Percentiles rank a stretch among this genome's conserved stretches.
Conservation (phyloP, 1,140 invertebrate species). For the Cryptotermes secundus region DNA sequence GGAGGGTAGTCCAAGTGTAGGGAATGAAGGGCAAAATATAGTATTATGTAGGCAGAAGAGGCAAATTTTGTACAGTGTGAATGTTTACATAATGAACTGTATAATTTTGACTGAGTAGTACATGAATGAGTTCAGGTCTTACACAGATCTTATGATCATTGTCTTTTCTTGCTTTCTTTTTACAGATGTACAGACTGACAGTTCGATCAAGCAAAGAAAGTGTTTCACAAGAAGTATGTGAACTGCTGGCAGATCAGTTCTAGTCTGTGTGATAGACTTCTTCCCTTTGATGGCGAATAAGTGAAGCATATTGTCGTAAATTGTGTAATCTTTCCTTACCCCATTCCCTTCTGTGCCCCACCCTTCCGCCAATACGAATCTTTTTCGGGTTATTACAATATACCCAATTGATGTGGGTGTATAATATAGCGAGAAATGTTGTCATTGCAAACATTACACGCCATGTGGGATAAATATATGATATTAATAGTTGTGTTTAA, state of each 20-base stretch:
- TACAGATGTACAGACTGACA: constrained; percentile 96
- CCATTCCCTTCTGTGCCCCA: not conserved
- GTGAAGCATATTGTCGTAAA: not conserved
- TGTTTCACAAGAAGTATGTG: constrained; percentile 86
- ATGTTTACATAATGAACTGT: too few relatives aligned
- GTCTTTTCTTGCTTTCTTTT: too few relatives aligned
- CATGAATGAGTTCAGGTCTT: too few relatives aligned
- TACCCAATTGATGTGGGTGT: not conserved
- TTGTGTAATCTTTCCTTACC: not conserved
- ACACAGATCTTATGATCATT: too few relatives aligned
- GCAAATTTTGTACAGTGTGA: too few relatives aligned
- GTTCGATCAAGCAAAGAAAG: constrained; percentile 94
- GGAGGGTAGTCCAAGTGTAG: too few relatives aligned
- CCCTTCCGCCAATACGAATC: not conserved
- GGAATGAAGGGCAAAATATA: too few relatives aligned
- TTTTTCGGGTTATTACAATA: not conserved
- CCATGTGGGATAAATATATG: not conserved
- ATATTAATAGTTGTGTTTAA: constrained; percentile 12
- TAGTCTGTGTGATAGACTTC: constrained; percentile 38
- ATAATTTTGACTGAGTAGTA: too few relatives aligned
- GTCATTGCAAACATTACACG: not conserved
- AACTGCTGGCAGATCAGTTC: constrained; percentile 87
- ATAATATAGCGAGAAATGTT: not conserved
- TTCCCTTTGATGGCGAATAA: not conserved
- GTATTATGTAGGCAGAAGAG: too few relatives aligned